These are phyloP conservation scores for Podotricha telesiphe DNA, from an alignment of 2,888 invertebrate genomes.

Conservation along the genomic window DNA sequence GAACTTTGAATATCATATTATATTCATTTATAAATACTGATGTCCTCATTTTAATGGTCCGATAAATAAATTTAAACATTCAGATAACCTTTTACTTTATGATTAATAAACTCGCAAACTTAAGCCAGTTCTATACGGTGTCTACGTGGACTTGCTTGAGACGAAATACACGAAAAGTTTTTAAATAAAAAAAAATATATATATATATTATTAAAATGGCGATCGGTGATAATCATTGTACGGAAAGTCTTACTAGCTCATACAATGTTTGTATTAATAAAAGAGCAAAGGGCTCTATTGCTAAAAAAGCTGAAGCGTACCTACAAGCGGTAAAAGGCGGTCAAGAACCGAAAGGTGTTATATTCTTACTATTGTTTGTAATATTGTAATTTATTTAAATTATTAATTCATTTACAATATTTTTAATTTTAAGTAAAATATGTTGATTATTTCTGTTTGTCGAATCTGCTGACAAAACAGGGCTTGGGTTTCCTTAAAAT, in stretches of 20 bases:
- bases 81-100: slow-evolving; percentile 37
- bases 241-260: slow-evolving; percentile 63
- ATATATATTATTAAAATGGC: slow-evolving; percentile 52
- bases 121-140: slow-evolving; percentile 14
- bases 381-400: too few species aligned
- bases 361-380: not conserved
- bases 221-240: slow-evolving; percentile 59
- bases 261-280: slow-evolving; percentile 63
- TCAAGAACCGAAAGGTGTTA: slow-evolving; percentile 50
- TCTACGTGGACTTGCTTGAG: slow-evolving; percentile 9
- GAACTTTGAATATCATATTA: not conserved
- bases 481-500: not conserved
- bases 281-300: slow-evolving; percentile 61
- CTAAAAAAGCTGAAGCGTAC: slow-evolving; percentile 70
- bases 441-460: not conserved
- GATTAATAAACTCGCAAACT: slow-evolving; percentile 18
- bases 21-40: slow-evolving; percentile 20
- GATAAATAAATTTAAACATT: slow-evolving; percentile 25
- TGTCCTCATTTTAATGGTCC: slow-evolving; percentile 21
- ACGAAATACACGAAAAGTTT: not conserved
- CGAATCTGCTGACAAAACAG: not conserved
- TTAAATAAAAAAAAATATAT: not conserved
- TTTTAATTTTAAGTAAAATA: too few species aligned
- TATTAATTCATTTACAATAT: too few species aligned
- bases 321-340: slow-evolving; percentile 70